Evolutionary conservation across 2,888 invertebrate species (phyloP).

Genomic region (Pocota personata): DNA sequence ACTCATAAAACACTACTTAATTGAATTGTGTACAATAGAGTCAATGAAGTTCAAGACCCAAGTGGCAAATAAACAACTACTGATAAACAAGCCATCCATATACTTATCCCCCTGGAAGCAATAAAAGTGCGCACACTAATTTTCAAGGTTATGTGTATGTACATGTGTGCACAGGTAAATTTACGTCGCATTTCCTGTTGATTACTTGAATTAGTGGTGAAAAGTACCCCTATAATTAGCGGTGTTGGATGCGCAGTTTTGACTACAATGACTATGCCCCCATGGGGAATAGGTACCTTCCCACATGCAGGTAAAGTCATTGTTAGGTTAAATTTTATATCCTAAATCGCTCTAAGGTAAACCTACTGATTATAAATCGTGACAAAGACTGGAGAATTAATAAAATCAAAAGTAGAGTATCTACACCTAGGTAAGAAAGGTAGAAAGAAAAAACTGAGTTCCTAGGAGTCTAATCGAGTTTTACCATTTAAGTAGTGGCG

Average conservation of each 20-base stretch:
- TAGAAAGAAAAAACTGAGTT: no score
- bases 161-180: background rate
- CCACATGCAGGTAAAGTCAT: background rate
- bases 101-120: background rate
- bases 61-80: background rate
- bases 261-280: background rate
- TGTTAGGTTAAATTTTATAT: no score
- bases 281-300: background rate
- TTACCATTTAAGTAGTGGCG: no score
- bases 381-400: no score
- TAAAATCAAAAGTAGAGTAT: no score
- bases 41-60: background rate
- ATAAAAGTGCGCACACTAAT: background rate
- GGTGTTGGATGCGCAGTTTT: background rate
- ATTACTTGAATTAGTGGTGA: background rate
- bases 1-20: background rate
- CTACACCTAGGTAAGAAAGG: no score
- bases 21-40: background rate
- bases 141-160: conserved; percentile 1
- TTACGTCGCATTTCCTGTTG: conserved; percentile 47
- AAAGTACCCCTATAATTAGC: background rate
- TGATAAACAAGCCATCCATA: background rate
- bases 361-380: no score
- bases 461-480: no score
- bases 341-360: no score